Base-by-base conservation (phyloP, 1,140 invertebrate species). In the Drosophila nannoptera region DNA sequence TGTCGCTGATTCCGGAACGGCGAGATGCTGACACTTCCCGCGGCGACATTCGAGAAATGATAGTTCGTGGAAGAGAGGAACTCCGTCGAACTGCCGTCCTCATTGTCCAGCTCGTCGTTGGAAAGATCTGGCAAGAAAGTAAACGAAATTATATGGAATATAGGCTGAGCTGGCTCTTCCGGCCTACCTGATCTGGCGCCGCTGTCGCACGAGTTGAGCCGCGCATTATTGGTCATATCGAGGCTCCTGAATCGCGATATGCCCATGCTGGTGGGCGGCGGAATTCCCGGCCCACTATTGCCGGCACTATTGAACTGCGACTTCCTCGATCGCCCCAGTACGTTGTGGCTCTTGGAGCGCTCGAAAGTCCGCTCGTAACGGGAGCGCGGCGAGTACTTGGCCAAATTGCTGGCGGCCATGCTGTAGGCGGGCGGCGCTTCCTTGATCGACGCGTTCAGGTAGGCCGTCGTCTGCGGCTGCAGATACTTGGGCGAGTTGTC, bases 141-240 rank as follows among this genome's bases (percentile, higher is more conserved):
- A 36, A 2, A 36, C 1, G 35, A 36, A 36, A 6, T 36, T 6
- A 36, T 36, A 36, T 6, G 8, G 2, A 36, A 9, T 36, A 36
- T 7, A 36, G 35, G 5, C n/a, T 40, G 38, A 45, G 2, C 6
- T 40, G 36, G n/a, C 22, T 45, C 35, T 42, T 12, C 2, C 3
- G 14, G 14, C 83, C 77, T 43, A 90, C 89, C 89, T 72, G 89
- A 90, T 74, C 89, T 68, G 7, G 89, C 89, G 11, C 89, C 89
- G 32, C 89, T 90, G 55, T 90, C 89, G 55, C 89, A 90, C 8
- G 89, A 90, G 60, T 90, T 90, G 4, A 90, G 73, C 5, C 89
- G 76, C 45, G 88, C 83, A 54, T 75, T 89, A 36, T 78, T 75
- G 14, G 75, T 74, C 29, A 78, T 86, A 46, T 90, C 89, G 31